A percentile compares a stretch with the other conserved stretches of the same genome.
These are phyloP conservation scores for Pituophis catenifer DNA, from an alignment of 2,113 vertebrate species.

Conservation along the genomic window DNA sequence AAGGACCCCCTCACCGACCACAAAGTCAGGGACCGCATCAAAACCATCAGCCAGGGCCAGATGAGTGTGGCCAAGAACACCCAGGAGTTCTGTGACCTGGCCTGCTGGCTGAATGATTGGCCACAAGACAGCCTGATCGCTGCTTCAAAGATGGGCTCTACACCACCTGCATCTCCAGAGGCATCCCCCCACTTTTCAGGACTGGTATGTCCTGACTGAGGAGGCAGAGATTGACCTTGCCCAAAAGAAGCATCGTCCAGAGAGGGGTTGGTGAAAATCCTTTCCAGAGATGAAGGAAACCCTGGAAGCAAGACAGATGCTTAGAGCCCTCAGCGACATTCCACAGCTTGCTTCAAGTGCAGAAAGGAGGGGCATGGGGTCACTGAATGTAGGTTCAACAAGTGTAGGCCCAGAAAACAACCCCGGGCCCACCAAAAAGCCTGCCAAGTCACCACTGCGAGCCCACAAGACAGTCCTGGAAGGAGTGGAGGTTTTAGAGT, in stretches of 20 bases:
- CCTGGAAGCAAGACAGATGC: too few species aligned
- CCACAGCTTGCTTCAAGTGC: too few species aligned
- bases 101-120: neutral
- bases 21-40: neutral
- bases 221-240: neutral
- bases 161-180: too few species aligned
- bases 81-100: neutral
- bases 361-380: too few species aligned
- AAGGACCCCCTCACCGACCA: neutral
- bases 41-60: neutral
- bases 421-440: too few species aligned
- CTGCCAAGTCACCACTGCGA: too few species aligned
- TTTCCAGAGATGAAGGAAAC: neutral
- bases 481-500: too few species aligned
- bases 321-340: too few species aligned
- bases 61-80: neutral
- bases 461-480: too few species aligned
- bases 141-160: neutral
- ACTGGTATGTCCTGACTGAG: neutral
- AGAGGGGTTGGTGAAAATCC: neutral
- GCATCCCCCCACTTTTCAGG: neutral
- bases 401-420: too few species aligned
- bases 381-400: too few species aligned
- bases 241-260: neutral
- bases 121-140: neutral